These are phyloP conservation scores for Drosophila murphyi DNA, from an alignment of 1,140 invertebrate species.

Conservation along the genomic window DNA sequence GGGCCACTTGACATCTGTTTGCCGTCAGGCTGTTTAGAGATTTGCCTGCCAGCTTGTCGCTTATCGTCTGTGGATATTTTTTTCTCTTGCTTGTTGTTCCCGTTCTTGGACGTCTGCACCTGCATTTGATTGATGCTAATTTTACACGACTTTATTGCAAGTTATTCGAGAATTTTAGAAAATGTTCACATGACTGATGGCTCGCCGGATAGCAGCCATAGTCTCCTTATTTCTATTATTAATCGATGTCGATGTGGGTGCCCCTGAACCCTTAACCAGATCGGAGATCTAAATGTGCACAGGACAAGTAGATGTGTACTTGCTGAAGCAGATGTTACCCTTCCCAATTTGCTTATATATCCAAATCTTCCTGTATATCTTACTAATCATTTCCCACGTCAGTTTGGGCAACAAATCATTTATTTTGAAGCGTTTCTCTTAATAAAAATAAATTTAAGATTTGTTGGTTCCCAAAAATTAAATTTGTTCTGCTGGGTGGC, in stretches of 20 bases:
- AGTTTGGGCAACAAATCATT: not conserved
- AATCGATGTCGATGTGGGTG: slow-evolving; percentile 68
- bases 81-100: slow-evolving; percentile 28
- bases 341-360: slow-evolving; percentile 3
- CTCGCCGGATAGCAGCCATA: slow-evolving; percentile 12
- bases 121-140: slow-evolving; percentile 80
- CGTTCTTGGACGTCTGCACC: slow-evolving; percentile 54
- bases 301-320: not conserved
- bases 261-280: slow-evolving; percentile 16
- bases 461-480: too few relatives aligned
- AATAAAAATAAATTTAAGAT: too few relatives aligned
- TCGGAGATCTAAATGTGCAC: slow-evolving; percentile 16
- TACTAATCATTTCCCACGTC: slow-evolving; percentile 4
- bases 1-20: slow-evolving; percentile 81
- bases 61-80: slow-evolving; percentile 19
- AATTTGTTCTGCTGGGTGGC: too few relatives aligned
- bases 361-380: not conserved
- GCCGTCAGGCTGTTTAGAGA: slow-evolving; percentile 60
- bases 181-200: slow-evolving; percentile 55
- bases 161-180: slow-evolving; percentile 44
- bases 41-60: slow-evolving; percentile 39
- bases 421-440: not conserved
- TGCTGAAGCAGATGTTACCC: slow-evolving; percentile 42
- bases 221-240: slow-evolving; percentile 27
- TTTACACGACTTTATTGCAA: slow-evolving; percentile 75